phyloP scores from a whole-genome alignment of 2,113 vertebrate species.

The Neoarius graeffei region DNA sequence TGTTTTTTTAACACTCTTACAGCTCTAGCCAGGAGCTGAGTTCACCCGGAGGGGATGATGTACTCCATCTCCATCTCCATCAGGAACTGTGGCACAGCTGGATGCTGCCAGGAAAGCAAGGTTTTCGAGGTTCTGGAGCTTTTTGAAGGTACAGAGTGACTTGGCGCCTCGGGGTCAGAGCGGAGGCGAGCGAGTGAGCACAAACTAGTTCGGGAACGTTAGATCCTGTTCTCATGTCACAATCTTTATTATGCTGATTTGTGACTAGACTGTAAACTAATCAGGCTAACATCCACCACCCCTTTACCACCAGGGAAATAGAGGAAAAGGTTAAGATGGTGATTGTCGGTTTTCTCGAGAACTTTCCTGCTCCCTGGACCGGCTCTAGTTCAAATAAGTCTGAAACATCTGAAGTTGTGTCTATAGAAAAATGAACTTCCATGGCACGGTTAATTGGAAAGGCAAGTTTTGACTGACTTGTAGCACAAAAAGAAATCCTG shows the following conservation, averaged over 20 bases:
- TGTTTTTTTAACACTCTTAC: not conserved
- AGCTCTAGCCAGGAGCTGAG: not conserved
- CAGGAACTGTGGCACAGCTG: slow-evolving; percentile 63
- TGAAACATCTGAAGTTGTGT: slow-evolving; percentile 24
- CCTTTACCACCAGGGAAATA: slow-evolving; percentile 59
- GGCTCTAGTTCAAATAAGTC: slow-evolving; percentile 38
- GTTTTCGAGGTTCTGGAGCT: slow-evolving; percentile 24
- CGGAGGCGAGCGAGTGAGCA: slow-evolving; percentile 57
- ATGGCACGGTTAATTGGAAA: slow-evolving; percentile 45
- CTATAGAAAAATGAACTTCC: slow-evolving; percentile 2
- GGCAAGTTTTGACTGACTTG: slow-evolving; percentile 34
- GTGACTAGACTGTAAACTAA: slow-evolving; percentile 73
- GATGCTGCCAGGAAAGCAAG: slow-evolving; percentile 52
- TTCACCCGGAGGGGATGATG: slow-evolving; percentile 56
- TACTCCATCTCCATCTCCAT: slow-evolving; percentile 62
- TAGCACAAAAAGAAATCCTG: slow-evolving; percentile 8
- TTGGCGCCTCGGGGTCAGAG: slow-evolving; percentile 75
- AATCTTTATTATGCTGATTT: slow-evolving; percentile 71
- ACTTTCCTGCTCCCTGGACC: slow-evolving; percentile 52
- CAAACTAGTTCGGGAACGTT: slow-evolving; percentile 73
- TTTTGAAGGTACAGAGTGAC: slow-evolving; percentile 66
- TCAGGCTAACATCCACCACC: slow-evolving; percentile 62
- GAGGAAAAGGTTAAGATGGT: slow-evolving; percentile 67
- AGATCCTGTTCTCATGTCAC: slow-evolving; percentile 74
- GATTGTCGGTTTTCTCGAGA: slow-evolving; percentile 49